Evolutionary conservation across 92 coral and sea anemone genomes (phyloP).

Genomic region (Isaurus tuberculatus): DNA sequence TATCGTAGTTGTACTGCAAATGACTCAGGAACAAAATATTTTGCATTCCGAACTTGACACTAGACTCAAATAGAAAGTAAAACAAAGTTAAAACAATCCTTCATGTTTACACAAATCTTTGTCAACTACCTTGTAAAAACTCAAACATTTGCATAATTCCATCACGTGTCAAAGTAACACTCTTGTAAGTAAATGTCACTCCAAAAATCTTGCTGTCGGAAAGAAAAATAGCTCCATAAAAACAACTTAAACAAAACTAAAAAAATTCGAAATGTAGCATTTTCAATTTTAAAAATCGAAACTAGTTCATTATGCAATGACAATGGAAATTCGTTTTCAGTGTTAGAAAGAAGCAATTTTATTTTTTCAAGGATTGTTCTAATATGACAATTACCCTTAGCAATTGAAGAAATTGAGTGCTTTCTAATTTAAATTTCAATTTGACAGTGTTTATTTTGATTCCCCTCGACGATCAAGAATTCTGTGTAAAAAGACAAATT

Average conservation of each 20-base stretch:
- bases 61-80: slow-evolving; percentile 22
- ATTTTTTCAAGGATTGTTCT: background rate
- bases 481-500: slow-evolving; percentile 33
- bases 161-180: slow-evolving; percentile 39
- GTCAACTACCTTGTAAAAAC: slow-evolving; percentile 43
- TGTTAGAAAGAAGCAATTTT: background rate
- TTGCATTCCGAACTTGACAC: slow-evolving; percentile 43
- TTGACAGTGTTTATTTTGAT: slow-evolving; percentile 38
- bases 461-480: slow-evolving; percentile 42
- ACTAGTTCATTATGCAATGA: background rate
- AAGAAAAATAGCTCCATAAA: background rate
- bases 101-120: slow-evolving; percentile 34
- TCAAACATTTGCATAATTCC: slow-evolving; percentile 52
- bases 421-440: slow-evolving; percentile 48
- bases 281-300: background rate
- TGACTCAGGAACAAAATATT: slow-evolving; percentile 38
- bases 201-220: slow-evolving; percentile 25
- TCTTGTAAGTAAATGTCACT: slow-evolving; percentile 24
- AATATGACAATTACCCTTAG: background rate
- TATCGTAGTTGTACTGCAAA: background rate
- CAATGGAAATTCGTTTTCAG: background rate
- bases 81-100: slow-evolving; percentile 30
- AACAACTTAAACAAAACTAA: background rate
- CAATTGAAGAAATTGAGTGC: slow-evolving; percentile 44
- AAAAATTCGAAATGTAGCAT: background rate